Evolutionary conservation across 2,797 vertebrate species (phyloP).

Genomic region (Paedocypris micromegethes): DNA sequence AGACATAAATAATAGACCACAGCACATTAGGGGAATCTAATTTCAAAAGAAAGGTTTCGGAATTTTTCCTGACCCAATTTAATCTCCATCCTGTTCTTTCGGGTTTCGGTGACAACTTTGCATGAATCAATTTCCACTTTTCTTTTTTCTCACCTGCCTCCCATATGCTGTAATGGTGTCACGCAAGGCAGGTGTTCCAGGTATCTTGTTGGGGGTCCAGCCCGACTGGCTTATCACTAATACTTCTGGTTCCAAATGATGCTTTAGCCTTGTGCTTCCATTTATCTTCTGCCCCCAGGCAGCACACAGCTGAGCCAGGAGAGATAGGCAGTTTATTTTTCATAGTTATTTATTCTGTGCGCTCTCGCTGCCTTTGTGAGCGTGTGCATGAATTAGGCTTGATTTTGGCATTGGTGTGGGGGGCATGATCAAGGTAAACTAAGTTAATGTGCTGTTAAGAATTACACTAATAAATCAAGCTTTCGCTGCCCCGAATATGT

Average conservation of each 20-base stretch:
- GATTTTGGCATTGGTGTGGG: slow-evolving; percentile 1
- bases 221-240: slow-evolving; percentile 54
- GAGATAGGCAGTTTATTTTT: slow-evolving; percentile 47
- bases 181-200: slow-evolving; percentile 49
- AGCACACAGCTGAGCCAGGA: slow-evolving; percentile 36
- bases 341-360: slow-evolving; percentile 37
- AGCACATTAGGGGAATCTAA: background rate
- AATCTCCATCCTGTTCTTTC: background rate
- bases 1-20: slow-evolving; percentile 12
- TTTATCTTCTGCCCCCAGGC: slow-evolving; percentile 57
- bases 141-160: slow-evolving; percentile 2
- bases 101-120: background rate
- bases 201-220: slow-evolving; percentile 44
- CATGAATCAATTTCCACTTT: slow-evolving; percentile 2
- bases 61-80: background rate
- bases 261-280: slow-evolving; percentile 48
- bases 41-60: background rate
- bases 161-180: slow-evolving; percentile 44
- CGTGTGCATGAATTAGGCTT: slow-evolving; percentile 18
- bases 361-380: slow-evolving; percentile 24
- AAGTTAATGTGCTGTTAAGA: slow-evolving; percentile 3
- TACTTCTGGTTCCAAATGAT: slow-evolving; percentile 51
- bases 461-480: background rate
- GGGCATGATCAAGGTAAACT: background rate
- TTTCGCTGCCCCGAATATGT: background rate